Base-by-base conservation (phyloP, 2,797 vertebrate genomes). In the Xiphophorus birchmanni region DNA sequence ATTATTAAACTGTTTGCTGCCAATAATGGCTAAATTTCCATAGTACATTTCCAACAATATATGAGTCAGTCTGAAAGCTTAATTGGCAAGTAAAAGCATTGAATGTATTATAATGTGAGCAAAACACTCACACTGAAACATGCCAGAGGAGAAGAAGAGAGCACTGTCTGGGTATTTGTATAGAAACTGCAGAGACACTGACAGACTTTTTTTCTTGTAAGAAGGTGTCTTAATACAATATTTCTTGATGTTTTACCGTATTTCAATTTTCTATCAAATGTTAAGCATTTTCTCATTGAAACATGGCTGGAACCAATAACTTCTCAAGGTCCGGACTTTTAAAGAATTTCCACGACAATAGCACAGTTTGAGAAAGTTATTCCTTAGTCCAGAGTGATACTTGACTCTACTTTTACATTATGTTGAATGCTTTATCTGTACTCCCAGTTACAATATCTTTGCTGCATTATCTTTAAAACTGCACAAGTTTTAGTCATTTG, bases 51-150 rank as follows among this genome's bases (percentile, higher is more conserved):
- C 91, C 91, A 91, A 91, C 90, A 90, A 90, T 87, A 90, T 88
- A 93, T 93, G 91, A 95, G 85, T 90, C 89, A 89, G 91, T 93
- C 92, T 95, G 80, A 95, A 90, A 93, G 90, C 84, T 93, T 90
- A 94, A 89, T 88, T 93, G 95, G 94, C 86, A 82, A 82, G 78
- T 82, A 89, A 91, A 95, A 93, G 91, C 94, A 95, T 94, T 97
- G 96, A 97, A 97, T 97, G 97, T 97, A 96, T 94, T 95, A 95
- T 83, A 84, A 91, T 88, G 91, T 94, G 91, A 75, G 94, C 93
- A 95, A 96, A 96, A 96, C 96, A 97, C 97, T 97, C 95, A 92
- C 95, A 96, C 77, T 85, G 74, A 89, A 85, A 79, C 84, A 85
- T 82, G 82, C 84, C 91, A 88, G 87, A 90, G 65, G 87, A 84